Base-by-base conservation (phyloP, 2,797 vertebrate genomes). In the Catostomus latipinnis region DNA sequence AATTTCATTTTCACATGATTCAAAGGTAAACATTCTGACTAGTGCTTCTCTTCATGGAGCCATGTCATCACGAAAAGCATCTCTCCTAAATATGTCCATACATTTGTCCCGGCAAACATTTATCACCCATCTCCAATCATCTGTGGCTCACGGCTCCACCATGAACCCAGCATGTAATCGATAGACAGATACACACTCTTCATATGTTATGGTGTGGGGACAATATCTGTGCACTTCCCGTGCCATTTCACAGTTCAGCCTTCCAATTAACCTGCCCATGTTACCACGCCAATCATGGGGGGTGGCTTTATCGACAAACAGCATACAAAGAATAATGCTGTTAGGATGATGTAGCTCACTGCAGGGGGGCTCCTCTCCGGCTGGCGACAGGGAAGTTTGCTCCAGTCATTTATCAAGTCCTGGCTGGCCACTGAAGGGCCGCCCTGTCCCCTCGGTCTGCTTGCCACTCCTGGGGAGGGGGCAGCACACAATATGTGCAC, bases 211-310 rank as follows among this genome's bases (percentile, higher is more conserved):
- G 92, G 83, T 84, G 76, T 72, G 87, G 86, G 92, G 93, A 91
- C 90, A 89, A 92, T 92, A 91, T 93, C 89, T 91, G 90, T 90
- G 92, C 88, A 90, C 93, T 89, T 92, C 92, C 93, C 91, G 87
- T 91, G 92, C 93, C 87, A 92, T 94, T 94, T 92, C 93, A 94
- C 93, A 94, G 93, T 95, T 94, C 94, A 94, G 93, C 90, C 92
- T 94, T 94, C 94, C 93, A 94, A 94, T 95, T 95, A 95, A 94
- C 94, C 94, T 94, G 93, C 93, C 93, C 92, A 91, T 92, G 92
- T 94, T 91, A 90, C 91, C 92, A 92, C 90, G 93, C 93, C 94
- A 94, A 93, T 95, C 93, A 93, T 89, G 82, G 53, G 90, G 89
- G 53, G 91, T 90, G 91, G 88, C 90, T 89, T 91, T 93, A 94